phyloP scores from a whole-genome alignment of 2,888 invertebrate species.

The Chymomyza amoena region DNA sequence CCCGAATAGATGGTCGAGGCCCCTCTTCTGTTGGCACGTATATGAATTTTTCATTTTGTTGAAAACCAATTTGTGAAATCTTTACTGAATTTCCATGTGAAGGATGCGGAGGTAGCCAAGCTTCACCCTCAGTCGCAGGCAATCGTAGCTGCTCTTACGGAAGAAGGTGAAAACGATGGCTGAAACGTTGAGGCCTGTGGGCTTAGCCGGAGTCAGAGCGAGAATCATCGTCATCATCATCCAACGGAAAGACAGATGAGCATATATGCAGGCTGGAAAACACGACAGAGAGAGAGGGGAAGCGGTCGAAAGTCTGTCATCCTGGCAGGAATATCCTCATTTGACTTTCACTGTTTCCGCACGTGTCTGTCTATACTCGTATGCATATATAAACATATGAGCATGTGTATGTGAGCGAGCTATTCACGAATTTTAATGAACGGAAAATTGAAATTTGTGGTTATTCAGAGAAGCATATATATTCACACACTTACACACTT shows the following conservation, averaged over 20 bases:
- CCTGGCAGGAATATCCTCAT: constrained; percentile 27
- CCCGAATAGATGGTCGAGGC: background rate
- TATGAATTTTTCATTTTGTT: constrained; percentile 72
- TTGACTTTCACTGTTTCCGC: constrained; percentile 53
- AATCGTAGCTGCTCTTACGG: constrained; percentile 35
- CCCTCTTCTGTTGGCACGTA: constrained; percentile 28
- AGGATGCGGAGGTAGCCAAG: constrained; percentile 32
- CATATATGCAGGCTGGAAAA: background rate
- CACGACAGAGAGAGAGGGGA: constrained; percentile 7
- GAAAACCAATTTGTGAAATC: constrained; percentile 71
- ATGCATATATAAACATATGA: constrained; percentile 16
- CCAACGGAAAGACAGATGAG: background rate
- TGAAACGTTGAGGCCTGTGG: constrained; percentile 37
- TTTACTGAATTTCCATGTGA: constrained; percentile 54
- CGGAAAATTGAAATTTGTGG: constrained; percentile 65
- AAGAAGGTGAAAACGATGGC: constrained; percentile 47
- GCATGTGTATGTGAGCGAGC: constrained; percentile 30
- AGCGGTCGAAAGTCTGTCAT: background rate
- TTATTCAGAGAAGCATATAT: constrained; percentile 32
- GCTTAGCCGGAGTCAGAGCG: constrained; percentile 6
- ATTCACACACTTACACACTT: background rate
- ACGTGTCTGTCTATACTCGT: constrained; percentile 27
- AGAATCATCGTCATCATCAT: background rate
- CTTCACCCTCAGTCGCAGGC: background rate
- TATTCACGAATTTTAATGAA: constrained; percentile 67